Base-by-base conservation (phyloP, 1,140 invertebrate species). In the Coptotermes formosanus region DNA sequence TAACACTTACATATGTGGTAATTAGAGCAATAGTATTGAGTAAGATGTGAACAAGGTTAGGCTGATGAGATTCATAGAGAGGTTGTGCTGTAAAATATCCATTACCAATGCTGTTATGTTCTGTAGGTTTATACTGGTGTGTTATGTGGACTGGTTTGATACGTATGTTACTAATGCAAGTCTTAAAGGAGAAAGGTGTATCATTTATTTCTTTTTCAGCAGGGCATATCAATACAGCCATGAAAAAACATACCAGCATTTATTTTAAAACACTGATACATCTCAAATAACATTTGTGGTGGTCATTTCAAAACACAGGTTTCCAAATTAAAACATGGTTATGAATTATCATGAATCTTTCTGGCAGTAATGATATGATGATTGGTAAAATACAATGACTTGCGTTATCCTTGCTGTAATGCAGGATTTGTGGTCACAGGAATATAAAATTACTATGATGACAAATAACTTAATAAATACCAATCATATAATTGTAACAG, bases 41-140 rank as follows among this genome's bases (percentile, higher is more conserved):
- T 52, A 16, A 43, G 45, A 82, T 75, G 43, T 55, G 82, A 84
- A 32, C 85, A 87, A 88, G 85, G 87, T 81, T 87, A 88, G 87
- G 86, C 86, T 88, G 86, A 87, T 87, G 81, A 44, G 69, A 87
- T 87, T 88, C 86, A 85, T 86, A 48, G 21, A 25, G 43, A 84
- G 19, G 11, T 12, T 55, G n/a, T 44, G 59, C 9, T 11, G 44
- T 48, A 48, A 19, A 16, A 4, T 19, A 16, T 21, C 14, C 4
- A 4, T 55, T 21, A 55, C 4, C 19, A 16, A 55, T 55, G 19
- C 52, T 55, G 48, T 83, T n/a, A 8, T 83, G 8, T 45, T 30
- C 25, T 83, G 48, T 83, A 83, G 43, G n/a, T 83, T 83, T 8
- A 25, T n/a, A 83, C 43, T 38, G 25, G 6, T 19, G 25, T 43